Conservation (phyloP, 2,113 vertebrate species). For the Pterocles orientalis region DNA sequence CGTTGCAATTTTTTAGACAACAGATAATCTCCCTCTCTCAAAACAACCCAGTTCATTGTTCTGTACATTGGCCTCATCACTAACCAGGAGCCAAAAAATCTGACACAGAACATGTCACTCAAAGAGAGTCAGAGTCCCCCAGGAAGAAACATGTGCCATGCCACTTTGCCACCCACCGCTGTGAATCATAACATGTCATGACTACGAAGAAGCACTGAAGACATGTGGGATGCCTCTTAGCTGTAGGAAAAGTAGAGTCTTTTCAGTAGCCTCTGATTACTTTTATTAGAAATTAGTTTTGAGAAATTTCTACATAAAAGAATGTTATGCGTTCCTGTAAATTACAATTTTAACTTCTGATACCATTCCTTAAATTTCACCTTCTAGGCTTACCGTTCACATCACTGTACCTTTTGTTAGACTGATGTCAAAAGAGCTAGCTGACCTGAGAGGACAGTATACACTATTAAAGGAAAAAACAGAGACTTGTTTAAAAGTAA, state of each 20-base stretch:
- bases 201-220: background rate
- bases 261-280: background rate
- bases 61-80: background rate
- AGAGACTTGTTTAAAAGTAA: background rate
- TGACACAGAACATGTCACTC: background rate
- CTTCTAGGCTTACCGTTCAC: background rate
- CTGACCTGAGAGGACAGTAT: background rate
- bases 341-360: background rate
- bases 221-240: background rate
- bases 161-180: background rate
- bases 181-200: background rate
- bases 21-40: background rate
- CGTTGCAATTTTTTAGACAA: background rate
- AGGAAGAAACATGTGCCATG: background rate
- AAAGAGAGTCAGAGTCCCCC: background rate
- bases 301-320: background rate
- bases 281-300: background rate
- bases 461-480: background rate
- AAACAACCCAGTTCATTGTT: background rate
- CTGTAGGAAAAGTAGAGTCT: background rate
- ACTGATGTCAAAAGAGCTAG: background rate
- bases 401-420: background rate
- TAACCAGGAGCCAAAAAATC: background rate
- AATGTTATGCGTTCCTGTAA: background rate
- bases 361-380: background rate